Conservation (phyloP, 2,888 invertebrate species). For the Acrocera orbiculus region DNA sequence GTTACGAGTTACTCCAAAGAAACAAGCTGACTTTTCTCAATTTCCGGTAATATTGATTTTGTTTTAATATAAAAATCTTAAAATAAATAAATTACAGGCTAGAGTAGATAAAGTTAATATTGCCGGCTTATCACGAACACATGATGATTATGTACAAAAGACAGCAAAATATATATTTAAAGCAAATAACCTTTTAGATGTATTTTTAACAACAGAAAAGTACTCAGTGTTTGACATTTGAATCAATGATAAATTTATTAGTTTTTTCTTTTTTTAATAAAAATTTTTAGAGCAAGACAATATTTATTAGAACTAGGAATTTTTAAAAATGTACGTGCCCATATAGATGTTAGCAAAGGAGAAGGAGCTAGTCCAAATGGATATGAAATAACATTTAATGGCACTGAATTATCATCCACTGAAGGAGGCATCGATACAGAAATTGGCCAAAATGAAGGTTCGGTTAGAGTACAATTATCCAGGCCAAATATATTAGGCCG, state of each 20-base stretch:
- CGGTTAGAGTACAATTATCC: constrained; percentile 45
- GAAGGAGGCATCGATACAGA: constrained; percentile 73
- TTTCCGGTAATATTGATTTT: too few relatives aligned
- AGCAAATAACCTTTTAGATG: constrained; percentile 72
- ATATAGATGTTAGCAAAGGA: constrained; percentile 75
- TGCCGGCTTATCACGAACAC: constrained; percentile 69
- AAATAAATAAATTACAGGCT: too few relatives aligned
- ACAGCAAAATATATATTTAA: constrained; percentile 69
- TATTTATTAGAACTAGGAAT: constrained; percentile 72
- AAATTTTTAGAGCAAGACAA: constrained; percentile 41
- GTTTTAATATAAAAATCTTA: too few relatives aligned
- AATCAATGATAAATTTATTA: constrained; percentile 12
- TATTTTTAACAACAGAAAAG: too few relatives aligned
- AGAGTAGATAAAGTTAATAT: constrained; percentile 73
- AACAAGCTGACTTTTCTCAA: too few relatives aligned
- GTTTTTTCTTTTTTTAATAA: background rate
- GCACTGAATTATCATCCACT: constrained; percentile 63
- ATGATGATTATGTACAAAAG: constrained; percentile 68
- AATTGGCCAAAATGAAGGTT: constrained; percentile 84
- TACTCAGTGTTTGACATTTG: too few relatives aligned
- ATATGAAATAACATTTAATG: constrained; percentile 67
- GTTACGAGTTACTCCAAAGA: too few relatives aligned
- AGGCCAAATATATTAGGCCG: constrained; percentile 75
- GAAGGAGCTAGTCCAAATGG: constrained; percentile 59
- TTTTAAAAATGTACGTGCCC: constrained; percentile 69